Base-by-base conservation (phyloP, 2,888 invertebrate species). In the Coleophora flavipennella region DNA sequence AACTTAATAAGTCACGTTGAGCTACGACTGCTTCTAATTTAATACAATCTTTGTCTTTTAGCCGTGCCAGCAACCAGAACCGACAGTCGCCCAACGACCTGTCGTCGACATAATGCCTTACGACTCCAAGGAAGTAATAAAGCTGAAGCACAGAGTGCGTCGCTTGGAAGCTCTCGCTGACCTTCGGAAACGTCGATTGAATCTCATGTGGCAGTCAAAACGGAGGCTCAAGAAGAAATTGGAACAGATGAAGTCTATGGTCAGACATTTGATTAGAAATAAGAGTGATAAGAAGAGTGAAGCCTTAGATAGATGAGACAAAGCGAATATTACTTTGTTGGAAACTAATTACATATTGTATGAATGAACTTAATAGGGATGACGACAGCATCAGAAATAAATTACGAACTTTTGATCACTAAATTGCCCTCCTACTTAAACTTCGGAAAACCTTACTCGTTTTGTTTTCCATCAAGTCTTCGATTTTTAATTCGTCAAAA, bases 101-200 rank as follows among this genome's bases (percentile, higher is more conserved):
- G 62, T 66, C 0, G 40, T 65, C 20, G 61, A 74, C 11, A 58
- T 75, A 1, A 55, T 56, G 10, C 54, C 68, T 0, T 55, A 55
- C 1, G 78, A 81, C 38, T 48, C 75, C 0, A 57, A 67, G 34
- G 76, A 79, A 53, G 67, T 77, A 0, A 57, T 72, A 2, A 45
- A 68, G 43, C 46, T 80, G 0, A 80, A 76, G 48, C 50, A 69
- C 46, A 75, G 69, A 57, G 57, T 80, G 1, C 57, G 57, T 1
- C 59, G 75, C 39, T 47, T 80, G 7, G 72, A 76, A 51, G 51
- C 69, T 1, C 59, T 79, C 3, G 70, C 80, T 0, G 67, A 62
- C 3, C 68, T 65, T 12, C 57, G 77, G 31, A 76, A 70, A 43
- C 59, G 55, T 27, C 62, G 62, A 35, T 48, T 78, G 8, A 66